Conservation (phyloP, 1,140 invertebrate genomes). For the Patella vulgata region DNA sequence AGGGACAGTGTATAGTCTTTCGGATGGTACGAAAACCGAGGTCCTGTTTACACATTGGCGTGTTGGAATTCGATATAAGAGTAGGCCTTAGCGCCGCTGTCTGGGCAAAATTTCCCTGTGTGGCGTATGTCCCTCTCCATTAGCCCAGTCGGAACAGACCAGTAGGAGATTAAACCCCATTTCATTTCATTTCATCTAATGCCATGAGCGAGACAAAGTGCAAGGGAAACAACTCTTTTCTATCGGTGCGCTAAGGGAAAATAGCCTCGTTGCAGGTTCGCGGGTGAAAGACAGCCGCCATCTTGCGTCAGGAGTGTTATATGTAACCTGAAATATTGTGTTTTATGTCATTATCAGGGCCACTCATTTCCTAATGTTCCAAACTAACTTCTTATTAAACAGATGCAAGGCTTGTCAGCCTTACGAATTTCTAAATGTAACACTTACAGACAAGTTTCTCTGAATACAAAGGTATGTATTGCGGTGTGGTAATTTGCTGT, state of each 20-base stretch:
- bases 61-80: too few species aligned
- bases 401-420: constrained; percentile 12
- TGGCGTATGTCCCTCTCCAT: too few species aligned
- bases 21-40: too few species aligned
- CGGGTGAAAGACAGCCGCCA: constrained; percentile 47
- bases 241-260: background rate
- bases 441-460: background rate
- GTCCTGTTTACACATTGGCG: too few species aligned
- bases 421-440: constrained; percentile 9
- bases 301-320: constrained; percentile 31
- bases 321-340: constrained; percentile 11
- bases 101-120: too few species aligned
- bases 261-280: constrained; percentile 37
- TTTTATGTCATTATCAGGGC: background rate
- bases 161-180: too few species aligned
- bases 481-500: background rate
- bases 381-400: constrained; percentile 19
- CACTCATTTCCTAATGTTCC: constrained; percentile 7
- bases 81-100: too few species aligned
- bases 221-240: constrained; percentile 2
- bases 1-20: too few species aligned
- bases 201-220: too few species aligned
- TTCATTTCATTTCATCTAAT: too few species aligned
- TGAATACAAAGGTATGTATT: background rate
- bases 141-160: too few species aligned